Base-by-base conservation (phyloP, 1,140 invertebrate genomes). In the Drosophila arawakana region DNA sequence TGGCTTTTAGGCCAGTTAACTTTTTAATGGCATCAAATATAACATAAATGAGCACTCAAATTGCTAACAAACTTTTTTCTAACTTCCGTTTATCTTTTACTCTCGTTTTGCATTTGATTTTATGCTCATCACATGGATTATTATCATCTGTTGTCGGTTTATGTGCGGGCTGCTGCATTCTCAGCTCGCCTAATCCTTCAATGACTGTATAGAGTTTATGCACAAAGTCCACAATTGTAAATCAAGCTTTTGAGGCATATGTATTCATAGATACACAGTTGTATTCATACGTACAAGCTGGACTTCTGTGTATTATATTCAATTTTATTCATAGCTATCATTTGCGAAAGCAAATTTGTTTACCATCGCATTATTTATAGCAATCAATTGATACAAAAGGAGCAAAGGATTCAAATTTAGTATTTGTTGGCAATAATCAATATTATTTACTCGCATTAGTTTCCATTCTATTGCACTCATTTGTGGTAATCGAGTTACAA, bases 1-100 rank as follows among this genome's bases (percentile, higher is more conserved):
- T 47, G 39, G 50, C 41, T 54, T 61, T 73, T 44, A 52, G 55
- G 63, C 58, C 70, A 73, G 46, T 59, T 73, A 73, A 68, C 70
- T 67, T 68, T 73, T 50, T 67, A 52, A 67, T 67, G 70, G n/a
- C 30, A 59, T 52, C 34, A 13, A 37, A 57, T 63, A 55, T 49
- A 49, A 71, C 60, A 65, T 43, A 46, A 65, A 55, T 55, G 30
- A 13, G 50, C 62, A 55, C 39, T 65, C 55, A 41, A 61, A 68
- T 73, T 55, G 66, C 60, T 61, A 68, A 47, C 57, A 60, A 61
- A 61, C 5, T 73, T 59, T 37, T 65, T 15, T 25, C 1, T 50
- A 3, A 10, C 21, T 43, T n/a, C 13, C 13, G 7, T 21, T 39
- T 54, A 3, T 35, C 30, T 30, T 55, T 43, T 8, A 8, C 1